phyloP scores from a whole-genome alignment of 2,888 invertebrate genomes.

The Tipula unca region DNA sequence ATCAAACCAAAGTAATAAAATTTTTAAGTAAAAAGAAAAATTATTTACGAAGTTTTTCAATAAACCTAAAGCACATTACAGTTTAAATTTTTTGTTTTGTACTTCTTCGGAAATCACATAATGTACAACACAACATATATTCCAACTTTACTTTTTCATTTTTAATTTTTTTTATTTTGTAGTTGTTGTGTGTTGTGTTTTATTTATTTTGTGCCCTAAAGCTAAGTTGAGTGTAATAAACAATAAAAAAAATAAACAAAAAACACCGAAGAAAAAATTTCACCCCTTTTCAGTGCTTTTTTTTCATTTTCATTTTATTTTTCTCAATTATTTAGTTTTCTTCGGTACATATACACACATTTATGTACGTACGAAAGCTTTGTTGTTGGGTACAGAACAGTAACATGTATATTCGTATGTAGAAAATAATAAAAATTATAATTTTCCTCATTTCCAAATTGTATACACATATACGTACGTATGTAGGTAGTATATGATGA shows the following conservation, averaged over 20 bases:
- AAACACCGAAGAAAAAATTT: background rate
- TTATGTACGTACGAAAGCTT: background rate
- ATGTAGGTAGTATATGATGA: background rate
- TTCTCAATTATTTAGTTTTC: background rate
- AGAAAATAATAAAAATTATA: background rate
- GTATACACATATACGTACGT: background rate
- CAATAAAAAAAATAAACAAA: background rate
- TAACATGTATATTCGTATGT: background rate
- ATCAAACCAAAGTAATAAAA: conserved; percentile 14
- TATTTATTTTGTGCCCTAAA: background rate
- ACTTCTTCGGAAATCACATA: background rate
- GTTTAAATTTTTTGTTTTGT: background rate
- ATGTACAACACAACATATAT: background rate
- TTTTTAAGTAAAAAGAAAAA: background rate
- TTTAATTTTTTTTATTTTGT: background rate
- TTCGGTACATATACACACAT: background rate
- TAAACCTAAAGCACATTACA: background rate
- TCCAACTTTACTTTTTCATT: background rate
- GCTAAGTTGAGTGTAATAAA: background rate
- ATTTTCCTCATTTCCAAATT: background rate
- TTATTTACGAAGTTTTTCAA: background rate
- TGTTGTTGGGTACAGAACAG: background rate
- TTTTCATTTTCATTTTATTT: background rate
- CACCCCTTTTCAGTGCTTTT: background rate
- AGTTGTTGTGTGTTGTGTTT: background rate